Conservation (phyloP, 2,797 vertebrate species). For the Galagoides demidoff region DNA sequence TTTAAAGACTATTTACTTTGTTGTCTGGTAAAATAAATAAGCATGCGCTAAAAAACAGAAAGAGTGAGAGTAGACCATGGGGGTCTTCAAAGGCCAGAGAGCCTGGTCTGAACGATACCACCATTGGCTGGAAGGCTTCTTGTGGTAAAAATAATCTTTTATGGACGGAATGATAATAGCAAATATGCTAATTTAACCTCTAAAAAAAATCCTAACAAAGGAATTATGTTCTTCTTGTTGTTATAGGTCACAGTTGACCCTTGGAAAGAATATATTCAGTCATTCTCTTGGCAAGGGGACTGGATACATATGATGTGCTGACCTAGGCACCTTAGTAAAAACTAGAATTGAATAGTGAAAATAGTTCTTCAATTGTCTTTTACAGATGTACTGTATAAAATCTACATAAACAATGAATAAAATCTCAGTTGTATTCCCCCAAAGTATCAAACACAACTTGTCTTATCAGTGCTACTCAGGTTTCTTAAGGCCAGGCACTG, state of each 20-base stretch:
- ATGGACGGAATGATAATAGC: not conserved
- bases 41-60: not conserved
- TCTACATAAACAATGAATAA: not conserved
- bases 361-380: not conserved
- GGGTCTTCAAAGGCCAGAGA: not conserved
- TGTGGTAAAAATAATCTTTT: not conserved
- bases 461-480: not conserved
- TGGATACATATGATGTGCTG: not conserved
- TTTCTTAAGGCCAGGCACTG: not conserved
- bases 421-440: not conserved
- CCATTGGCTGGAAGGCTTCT: not conserved
- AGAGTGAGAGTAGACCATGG: not conserved
- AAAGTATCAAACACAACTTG: not conserved
- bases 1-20: not conserved
- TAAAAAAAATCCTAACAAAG: not conserved
- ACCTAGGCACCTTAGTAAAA: conserved; percentile 13
- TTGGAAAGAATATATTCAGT: not conserved
- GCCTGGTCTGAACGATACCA: not conserved
- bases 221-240: not conserved
- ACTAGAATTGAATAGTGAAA: not conserved
- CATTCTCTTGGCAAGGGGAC: conserved; percentile 8
- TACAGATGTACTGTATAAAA: not conserved
- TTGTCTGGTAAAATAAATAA: not conserved
- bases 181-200: not conserved
- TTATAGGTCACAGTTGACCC: not conserved